These are phyloP conservation scores for Greenwoodochromis staneri DNA, from an alignment of 2,113 vertebrate genomes.

Conservation along the genomic window DNA sequence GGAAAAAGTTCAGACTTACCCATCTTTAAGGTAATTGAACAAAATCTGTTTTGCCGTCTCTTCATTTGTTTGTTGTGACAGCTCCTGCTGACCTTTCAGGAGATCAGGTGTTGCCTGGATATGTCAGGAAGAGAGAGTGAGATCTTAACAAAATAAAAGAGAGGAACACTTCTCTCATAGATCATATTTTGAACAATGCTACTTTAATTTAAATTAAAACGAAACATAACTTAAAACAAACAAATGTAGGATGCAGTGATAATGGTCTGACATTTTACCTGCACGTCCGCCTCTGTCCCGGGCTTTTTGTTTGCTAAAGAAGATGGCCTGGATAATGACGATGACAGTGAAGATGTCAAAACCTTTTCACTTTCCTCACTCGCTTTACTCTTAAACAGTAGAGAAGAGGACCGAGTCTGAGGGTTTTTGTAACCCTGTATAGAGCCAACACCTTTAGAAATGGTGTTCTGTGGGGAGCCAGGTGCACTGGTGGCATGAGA, in stretches of 20 bases:
- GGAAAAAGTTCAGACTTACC: slow-evolving; percentile 74
- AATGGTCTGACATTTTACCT: slow-evolving; percentile 46
- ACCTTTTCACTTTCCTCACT: slow-evolving; percentile 16
- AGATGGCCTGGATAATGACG: slow-evolving; percentile 27
- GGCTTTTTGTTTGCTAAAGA: slow-evolving; percentile 17
- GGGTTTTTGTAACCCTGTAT: slow-evolving; percentile 49
- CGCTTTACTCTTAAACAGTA: slow-evolving; percentile 46
- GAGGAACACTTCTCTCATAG: neutral
- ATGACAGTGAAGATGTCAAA: slow-evolving; percentile 24
- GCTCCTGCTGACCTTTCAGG: slow-evolving; percentile 89
- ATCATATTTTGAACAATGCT: neutral
- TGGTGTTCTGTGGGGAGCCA: slow-evolving; percentile 59
- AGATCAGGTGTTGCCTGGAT: slow-evolving; percentile 91
- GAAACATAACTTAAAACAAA: neutral
- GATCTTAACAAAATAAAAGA: neutral
- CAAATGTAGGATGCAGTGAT: neutral
- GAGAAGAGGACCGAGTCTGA: slow-evolving; percentile 44
- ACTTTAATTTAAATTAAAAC: neutral
- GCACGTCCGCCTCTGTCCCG: slow-evolving; percentile 46
- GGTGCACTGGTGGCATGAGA: slow-evolving; percentile 49
- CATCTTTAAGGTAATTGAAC: slow-evolving; percentile 94
- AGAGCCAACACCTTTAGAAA: slow-evolving; percentile 30
- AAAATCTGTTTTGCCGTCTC: slow-evolving; percentile 97
- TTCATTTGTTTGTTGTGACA: slow-evolving; percentile 89
- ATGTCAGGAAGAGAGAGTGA: slow-evolving; percentile 3